Evolutionary conservation across 2,888 invertebrate species (phyloP), one percentile per base, ranked within the genome.

Genomic region (Cloeon dipterum): DNA sequence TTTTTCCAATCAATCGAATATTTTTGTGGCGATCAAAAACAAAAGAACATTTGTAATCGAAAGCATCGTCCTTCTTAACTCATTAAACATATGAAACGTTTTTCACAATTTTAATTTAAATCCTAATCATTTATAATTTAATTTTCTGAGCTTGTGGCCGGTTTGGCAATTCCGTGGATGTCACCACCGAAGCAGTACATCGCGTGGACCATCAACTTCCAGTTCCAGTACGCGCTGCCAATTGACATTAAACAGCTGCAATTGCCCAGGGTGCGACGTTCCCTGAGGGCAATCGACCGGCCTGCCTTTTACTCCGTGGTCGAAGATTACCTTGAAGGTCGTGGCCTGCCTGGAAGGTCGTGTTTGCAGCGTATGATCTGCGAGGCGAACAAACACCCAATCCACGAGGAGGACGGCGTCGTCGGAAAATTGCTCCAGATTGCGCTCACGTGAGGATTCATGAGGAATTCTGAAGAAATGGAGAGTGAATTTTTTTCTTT

Each of bases 331-430:
- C n/a, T 29, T 29, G 10, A 29, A 14, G 29, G 29, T 48, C 65
- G 69, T 46, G 67, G 70, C 11, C 62, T 70, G 45, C 61, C 66
- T 38, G 76, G 75, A 5, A 65, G 70, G 43, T 66, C 68, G 25
- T 82, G 82, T 55, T 53, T 82, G 45, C 57, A 81, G 43, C 66
- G 75, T 46, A 67, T 72, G 44, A 75, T 82, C 51, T 82, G 82
- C 51, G 78, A 82, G 52, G 67, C 73, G 20, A 71, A 79, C 1
- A 66, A 70, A 46, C 60, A 66, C 41, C 69, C 76, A 36, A 66
- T 79, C 49, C 65, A 62, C 45, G n/a, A n/a, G n/a, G 63, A 69
- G 49, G 68, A 72, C 47, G 77, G 79, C 4, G 59, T 82, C 47
- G 64, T 77, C 43, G 76, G 72, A 19, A 74, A 81, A 58, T 61